phyloP scores from a whole-genome alignment of 2,797 vertebrate genomes.

The Sylvia borin region DNA sequence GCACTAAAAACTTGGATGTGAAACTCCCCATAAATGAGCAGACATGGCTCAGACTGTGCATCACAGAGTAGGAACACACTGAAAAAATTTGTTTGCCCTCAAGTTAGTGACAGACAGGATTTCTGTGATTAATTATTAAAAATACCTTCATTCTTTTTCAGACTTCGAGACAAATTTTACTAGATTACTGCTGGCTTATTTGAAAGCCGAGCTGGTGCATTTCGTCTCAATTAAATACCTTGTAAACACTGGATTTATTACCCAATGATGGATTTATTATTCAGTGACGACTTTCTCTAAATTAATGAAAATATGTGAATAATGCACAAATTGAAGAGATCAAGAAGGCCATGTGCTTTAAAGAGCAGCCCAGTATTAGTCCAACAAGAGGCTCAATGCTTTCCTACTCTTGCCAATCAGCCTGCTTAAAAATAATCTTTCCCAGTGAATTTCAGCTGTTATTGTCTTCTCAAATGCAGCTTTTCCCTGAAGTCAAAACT shows the following conservation, averaged over 20 bases:
- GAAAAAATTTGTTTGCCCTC: neutral
- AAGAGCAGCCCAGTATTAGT: neutral
- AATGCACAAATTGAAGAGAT: conserved; percentile 26
- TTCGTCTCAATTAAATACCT: conserved; percentile 31
- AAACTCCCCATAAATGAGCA: neutral
- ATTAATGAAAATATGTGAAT: conserved; percentile 48
- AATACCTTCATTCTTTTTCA: neutral
- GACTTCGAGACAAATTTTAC: conserved; percentile 14
- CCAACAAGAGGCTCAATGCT: neutral
- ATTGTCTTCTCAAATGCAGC: neutral
- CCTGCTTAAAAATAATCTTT: neutral
- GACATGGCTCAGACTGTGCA: neutral
- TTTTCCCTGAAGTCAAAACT: neutral
- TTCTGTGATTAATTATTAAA: neutral
- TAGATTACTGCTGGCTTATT: conserved; percentile 6
- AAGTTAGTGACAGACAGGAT: neutral
- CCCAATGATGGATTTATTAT: conserved; percentile 48
- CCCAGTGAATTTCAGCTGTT: neutral
- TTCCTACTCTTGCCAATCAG: neutral
- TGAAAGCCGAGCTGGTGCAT: conserved; percentile 1
- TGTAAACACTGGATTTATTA: conserved; percentile 57
- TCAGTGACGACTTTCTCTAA: conserved; percentile 19
- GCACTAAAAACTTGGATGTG: neutral
- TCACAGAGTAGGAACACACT: neutral
- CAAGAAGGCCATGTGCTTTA: conserved; percentile 5